Evolutionary conservation across 2,113 vertebrate species (phyloP).

Genomic region (Alaudala cheleensis): DNA sequence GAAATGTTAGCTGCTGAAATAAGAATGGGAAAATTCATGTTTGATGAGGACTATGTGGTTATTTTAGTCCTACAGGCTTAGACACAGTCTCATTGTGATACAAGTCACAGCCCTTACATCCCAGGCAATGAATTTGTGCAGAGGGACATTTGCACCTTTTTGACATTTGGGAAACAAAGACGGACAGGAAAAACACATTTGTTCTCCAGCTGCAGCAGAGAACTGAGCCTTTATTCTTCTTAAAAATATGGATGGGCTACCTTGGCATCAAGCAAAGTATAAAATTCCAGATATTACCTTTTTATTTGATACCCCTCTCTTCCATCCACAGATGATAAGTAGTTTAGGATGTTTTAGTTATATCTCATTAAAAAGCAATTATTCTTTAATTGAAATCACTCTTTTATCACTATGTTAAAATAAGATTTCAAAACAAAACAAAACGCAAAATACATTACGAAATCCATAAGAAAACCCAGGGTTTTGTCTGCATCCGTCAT

Average conservation of each 20-base stretch:
- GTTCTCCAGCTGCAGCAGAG: neutral
- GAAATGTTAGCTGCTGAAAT: neutral
- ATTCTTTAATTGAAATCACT: neutral
- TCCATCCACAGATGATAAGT: neutral
- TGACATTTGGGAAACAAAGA: neutral
- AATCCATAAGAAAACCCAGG: neutral
- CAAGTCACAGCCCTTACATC: neutral
- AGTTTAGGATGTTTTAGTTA: neutral
- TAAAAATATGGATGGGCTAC: neutral
- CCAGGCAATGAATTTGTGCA: neutral
- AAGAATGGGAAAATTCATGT: neutral
- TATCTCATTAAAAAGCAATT: neutral
- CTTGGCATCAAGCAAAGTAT: neutral
- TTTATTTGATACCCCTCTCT: neutral
- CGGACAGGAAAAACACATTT: rapidly evolving
- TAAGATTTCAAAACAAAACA: neutral
- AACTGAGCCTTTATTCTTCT: neutral
- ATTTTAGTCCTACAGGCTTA: neutral
- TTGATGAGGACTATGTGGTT: neutral
- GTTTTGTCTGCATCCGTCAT: neutral
- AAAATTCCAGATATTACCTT: neutral
- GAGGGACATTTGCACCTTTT: neutral
- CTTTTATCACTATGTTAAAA: neutral
- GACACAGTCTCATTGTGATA: neutral
- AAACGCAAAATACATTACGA: neutral